Evolutionary conservation across 1,140 invertebrate species (phyloP), one percentile per base, ranked within the genome.

Genomic region (Eurosta solidaginis): DNA sequence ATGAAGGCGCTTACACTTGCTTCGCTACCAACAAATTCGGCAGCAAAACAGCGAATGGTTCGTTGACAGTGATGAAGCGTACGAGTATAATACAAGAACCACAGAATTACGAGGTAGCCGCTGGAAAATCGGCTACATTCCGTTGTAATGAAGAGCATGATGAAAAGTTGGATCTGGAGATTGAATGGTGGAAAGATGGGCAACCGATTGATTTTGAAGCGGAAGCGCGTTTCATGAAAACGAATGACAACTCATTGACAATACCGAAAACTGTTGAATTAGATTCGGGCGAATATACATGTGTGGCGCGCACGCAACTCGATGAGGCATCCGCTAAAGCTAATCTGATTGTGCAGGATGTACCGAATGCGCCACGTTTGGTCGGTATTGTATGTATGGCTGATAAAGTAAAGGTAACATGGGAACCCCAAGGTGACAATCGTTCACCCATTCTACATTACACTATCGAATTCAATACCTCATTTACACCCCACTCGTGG

Each of bases 231-330:
- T 96, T 96, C 85, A 91, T 94, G 1, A 91, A 92, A 85, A 92
- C 93, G 76, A 94, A 94, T 80, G 96, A 98, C 89, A 96, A 96
- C 86, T 98, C 97, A 0, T 89, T 99, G 74, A 95, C 95, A 9
- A 98, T 99, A 76, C 94, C 95, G 7, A 97, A 98, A 88, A 97
- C 97, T 14, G 95, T 93, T 29, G 97, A 98, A 88, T 88, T 97
- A 74, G 97, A 99, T 89, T 98, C 98, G 10, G 97, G 97, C 14
- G 92, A 92, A 59, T 99, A 99, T 84, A 98, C 97, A 0, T 99
- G 98, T 89, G 92, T 97, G n/a, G 98, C 97, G 1, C 91, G 90
- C 50, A 99, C 98, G 2, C 92, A 93, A 5, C 89, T 99, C 22
- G 98, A 99, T 87, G 91, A 94, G 81, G 93, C 93, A 1, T 91